Evolutionary conservation across 2,888 invertebrate genomes (phyloP).

Genomic region (Chrysolina americana): DNA sequence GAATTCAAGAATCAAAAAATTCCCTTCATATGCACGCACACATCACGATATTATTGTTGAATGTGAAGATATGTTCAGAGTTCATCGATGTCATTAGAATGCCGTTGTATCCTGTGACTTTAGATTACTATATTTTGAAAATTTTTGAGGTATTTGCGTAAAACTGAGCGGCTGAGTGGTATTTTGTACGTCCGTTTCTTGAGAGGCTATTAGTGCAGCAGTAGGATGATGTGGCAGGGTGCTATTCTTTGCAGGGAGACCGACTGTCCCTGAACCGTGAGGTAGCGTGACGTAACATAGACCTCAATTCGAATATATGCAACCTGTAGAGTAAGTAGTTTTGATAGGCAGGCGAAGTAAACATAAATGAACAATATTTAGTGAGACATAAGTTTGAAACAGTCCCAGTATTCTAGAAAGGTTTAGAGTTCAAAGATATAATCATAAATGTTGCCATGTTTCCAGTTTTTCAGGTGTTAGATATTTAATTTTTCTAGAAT

Average conservation of each 20-base stretch:
- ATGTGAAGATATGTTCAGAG: neutral
- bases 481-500: too few relatives aligned
- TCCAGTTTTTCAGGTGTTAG: neutral
- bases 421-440: too few relatives aligned
- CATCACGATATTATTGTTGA: neutral
- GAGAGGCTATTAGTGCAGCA: slow-evolving; percentile 63
- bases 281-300: slow-evolving; percentile 33
- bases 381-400: neutral
- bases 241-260: slow-evolving; percentile 65
- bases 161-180: slow-evolving; percentile 62
- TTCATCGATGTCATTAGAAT: neutral
- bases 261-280: slow-evolving; percentile 64
- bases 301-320: neutral
- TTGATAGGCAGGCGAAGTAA: too few relatives aligned
- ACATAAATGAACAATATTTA: too few relatives aligned
- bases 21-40: neutral
- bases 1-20: neutral
- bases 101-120: slow-evolving; percentile 11
- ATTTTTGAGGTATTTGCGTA: slow-evolving; percentile 63
- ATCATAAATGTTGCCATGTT: neutral
- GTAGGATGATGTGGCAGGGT: slow-evolving; percentile 64
- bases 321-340: too few relatives aligned
- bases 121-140: slow-evolving; percentile 38
- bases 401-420: neutral
- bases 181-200: slow-evolving; percentile 66